Evolutionary conservation across 2,113 vertebrate species (phyloP).

Genomic region (Protobothrops mucrosquamatus): DNA sequence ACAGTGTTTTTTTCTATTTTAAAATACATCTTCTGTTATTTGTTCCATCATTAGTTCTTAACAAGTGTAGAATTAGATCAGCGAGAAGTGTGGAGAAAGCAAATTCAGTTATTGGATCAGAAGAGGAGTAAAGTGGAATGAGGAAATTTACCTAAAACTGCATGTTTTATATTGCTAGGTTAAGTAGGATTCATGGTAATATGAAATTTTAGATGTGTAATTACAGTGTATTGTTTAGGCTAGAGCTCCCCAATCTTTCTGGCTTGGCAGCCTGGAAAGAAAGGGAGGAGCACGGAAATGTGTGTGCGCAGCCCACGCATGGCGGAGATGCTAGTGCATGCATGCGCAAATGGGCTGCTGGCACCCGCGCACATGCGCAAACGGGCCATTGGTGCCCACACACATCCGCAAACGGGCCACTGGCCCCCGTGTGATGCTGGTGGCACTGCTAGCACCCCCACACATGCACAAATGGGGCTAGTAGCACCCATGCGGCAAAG

Average conservation of each 20-base stretch:
- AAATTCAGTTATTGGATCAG: neutral
- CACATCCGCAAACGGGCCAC: no score
- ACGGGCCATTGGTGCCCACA: no score
- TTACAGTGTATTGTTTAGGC: neutral
- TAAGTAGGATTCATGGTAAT: neutral
- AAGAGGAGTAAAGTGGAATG: neutral
- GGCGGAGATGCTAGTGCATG: no score
- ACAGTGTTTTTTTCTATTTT: neutral
- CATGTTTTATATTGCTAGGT: neutral
- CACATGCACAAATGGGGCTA: no score
- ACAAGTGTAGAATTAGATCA: neutral
- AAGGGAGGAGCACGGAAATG: neutral
- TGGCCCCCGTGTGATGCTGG: no score
- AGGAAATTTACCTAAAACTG: neutral
- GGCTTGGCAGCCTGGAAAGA: no score
- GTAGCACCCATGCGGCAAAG: no score
- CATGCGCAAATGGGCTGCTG: no score
- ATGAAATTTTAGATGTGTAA: neutral
- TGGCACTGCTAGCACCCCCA: no score
- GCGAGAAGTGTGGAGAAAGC: neutral
- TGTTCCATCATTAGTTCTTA: neutral
- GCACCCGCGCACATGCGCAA: no score
- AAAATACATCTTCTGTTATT: neutral
- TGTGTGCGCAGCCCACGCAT: no score
- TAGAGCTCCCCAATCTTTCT: no score